Base-by-base conservation (phyloP, 2,888 invertebrate species). In the Pantelozetes paolii region DNA sequence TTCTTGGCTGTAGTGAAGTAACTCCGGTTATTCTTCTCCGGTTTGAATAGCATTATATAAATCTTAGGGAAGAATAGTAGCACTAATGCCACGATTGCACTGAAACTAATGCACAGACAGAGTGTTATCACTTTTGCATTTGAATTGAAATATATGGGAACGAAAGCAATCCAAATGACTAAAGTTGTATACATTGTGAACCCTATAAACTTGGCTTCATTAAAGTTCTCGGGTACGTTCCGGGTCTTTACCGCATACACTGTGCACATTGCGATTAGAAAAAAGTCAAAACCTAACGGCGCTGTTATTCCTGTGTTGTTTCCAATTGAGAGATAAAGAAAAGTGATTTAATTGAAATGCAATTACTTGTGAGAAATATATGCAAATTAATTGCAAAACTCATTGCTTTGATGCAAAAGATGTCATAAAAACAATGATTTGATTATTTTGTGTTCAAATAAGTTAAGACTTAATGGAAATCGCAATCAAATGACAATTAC, bases 141-240 rank as follows among this genome's bases (percentile, higher is more conserved):
- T 78, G 88, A 96, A 77, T 95, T 95, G 83, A 97, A 96, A 84
- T 97, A 97, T 71, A 98, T 87, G 8, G 97, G 95, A 74, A 98
- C 93, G 84, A 98, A 98, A 26, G 98, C 98, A 78, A 95, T 85
- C 98, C 98, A 98, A 81, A 97, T 95, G 77, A 96, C 92, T 83
- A 95, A 94, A 36, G 96, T 97, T 59, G 96, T 96, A 85, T 95
- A 99, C 98, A 99, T 98, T 30, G 97, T 96, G 84, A 99, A 98
- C 87, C 98, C 89, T 77, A 90, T 89, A 77, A 84, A 84, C 78
- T 84, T 84, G 42, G 83, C 83, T 84, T 96, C 98, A 83, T 99
- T 98, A 83, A 98, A 99, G 54, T 96, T 96, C 83, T 98, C 98
- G 0, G 98, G 99, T 77, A 98, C 92, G 85, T 98, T 98, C 78